Evolutionary conservation across 2,113 vertebrate species (phyloP), one percentile per base, ranked within the genome.

Genomic region (Triplophysa dalaica): DNA sequence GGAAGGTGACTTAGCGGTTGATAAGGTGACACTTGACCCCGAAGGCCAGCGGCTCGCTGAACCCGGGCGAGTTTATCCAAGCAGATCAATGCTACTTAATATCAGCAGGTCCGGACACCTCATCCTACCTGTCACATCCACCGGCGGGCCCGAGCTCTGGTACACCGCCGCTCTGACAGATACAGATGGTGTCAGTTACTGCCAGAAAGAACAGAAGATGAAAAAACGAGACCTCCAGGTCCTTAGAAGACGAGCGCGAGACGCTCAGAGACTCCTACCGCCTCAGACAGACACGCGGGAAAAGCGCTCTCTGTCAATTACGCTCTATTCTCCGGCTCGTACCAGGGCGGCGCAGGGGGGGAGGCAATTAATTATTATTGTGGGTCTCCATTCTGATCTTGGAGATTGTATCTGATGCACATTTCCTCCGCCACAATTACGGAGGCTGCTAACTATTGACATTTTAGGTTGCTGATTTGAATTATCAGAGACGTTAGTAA

Each of bases 141-240:
- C 24, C 41, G 33, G 63, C 24, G 52, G 66, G 72, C 17, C 38
- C 33, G 19, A 69, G 69, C 69, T 33, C 69, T 50, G 88, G 90
- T 93, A 89, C 92, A 92, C 92, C 92, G 89, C 45, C 43, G 11
- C 24, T 89, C 91, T 94, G 93, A 94, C 94, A 93, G 91, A 93
- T 93, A 94, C 94, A 95, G 94, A 94, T 94, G 94, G 94, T 94
- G 91, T 93, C 93, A 94, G 93, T 94, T 94, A 94, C 93, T 92
- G 92, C 91, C 91, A 62, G 48, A 81, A 41, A 43, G 38, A 54
- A 93, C 90, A 89, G 61, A 69, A 70, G 60, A 66, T 61, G 50
- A 80, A 73, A 60, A 66, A 58, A n/a, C 14, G 22, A 60, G n/a
- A 64, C 62, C 63, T 66, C 19, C 75, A 61, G 75, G 69, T 82